Percentiles rank a stretch among this genome's conserved stretches.
phyloP scores from a whole-genome alignment of 2,113 vertebrate genomes.

The Pica pica region DNA sequence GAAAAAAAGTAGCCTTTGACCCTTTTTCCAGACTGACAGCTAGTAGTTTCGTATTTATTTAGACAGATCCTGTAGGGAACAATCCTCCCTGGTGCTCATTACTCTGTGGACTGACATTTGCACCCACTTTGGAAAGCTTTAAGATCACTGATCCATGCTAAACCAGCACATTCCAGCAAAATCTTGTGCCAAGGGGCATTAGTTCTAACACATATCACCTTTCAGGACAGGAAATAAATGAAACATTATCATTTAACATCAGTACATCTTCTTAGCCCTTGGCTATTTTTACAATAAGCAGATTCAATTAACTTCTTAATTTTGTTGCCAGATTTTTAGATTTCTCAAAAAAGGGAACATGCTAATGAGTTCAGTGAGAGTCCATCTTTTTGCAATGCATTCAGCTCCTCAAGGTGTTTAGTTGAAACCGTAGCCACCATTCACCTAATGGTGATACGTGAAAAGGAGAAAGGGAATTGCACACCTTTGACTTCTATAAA shows the following conservation, averaged over 20 bases:
- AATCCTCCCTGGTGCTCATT: conserved; percentile 40
- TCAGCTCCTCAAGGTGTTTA: background rate
- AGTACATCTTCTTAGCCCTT: conserved; percentile 21
- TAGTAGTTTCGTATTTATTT: conserved; percentile 19
- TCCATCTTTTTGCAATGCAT: background rate
- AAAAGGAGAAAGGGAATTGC: background rate
- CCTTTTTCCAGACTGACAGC: background rate
- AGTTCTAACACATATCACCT: conserved; percentile 39
- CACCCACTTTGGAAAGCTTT: conserved; percentile 57
- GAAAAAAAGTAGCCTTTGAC: conserved; percentile 34
- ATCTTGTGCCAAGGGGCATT: conserved; percentile 52
- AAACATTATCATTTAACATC: conserved; percentile 3
- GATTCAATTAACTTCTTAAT: background rate
- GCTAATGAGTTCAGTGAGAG: background rate
- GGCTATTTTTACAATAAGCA: background rate
- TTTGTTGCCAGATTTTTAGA: background rate
- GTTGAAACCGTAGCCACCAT: background rate
- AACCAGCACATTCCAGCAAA: conserved; percentile 61
- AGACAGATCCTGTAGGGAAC: conserved; percentile 46
- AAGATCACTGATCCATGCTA: conserved; percentile 65
- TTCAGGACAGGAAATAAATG: conserved; percentile 48
- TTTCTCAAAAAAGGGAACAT: background rate
- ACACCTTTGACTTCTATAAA: background rate
- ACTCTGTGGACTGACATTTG: conserved; percentile 55
- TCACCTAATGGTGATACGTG: too few relatives aligned